Conservation (phyloP, 2,797 vertebrate genomes). For the Sitta carolinensis region DNA sequence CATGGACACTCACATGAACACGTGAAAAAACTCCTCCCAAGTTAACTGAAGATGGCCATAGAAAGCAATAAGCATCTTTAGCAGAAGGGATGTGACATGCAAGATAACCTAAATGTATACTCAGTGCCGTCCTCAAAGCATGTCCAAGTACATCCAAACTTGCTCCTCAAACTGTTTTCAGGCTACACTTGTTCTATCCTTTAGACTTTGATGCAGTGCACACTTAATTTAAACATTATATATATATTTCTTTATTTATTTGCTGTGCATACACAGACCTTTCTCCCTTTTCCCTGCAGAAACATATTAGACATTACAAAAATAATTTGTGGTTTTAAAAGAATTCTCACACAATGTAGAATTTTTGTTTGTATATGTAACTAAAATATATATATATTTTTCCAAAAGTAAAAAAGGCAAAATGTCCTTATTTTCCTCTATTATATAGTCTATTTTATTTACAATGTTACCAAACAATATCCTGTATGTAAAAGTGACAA, state of each 20-base stretch:
- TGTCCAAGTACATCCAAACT: slow-evolving; percentile 41
- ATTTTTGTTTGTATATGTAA: slow-evolving; percentile 70
- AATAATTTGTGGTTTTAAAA: slow-evolving; percentile 81
- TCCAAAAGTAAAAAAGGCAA: slow-evolving; percentile 75
- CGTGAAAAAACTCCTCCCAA: background rate
- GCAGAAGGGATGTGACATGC: slow-evolving; percentile 32
- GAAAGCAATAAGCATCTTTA: slow-evolving; percentile 19
- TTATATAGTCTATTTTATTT: slow-evolving; percentile 76
- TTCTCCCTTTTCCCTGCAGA: slow-evolving; percentile 66
- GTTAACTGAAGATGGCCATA: background rate
- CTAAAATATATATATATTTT: slow-evolving; percentile 73
- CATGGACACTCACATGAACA: background rate
- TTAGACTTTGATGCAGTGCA: slow-evolving; percentile 63
- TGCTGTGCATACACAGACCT: slow-evolving; percentile 64
- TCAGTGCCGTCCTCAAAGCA: background rate
- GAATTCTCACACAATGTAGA: slow-evolving; percentile 70
- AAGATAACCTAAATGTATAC: slow-evolving; percentile 2
- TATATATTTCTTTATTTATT: slow-evolving; percentile 51
- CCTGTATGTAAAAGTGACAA: slow-evolving; percentile 51
- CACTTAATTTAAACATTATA: slow-evolving; percentile 54
- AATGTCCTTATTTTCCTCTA: slow-evolving; percentile 64
- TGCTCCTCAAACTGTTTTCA: slow-evolving; percentile 46
- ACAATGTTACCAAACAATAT: slow-evolving; percentile 72
- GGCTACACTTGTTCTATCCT: slow-evolving; percentile 28
- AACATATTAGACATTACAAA: slow-evolving; percentile 75